Evolutionary conservation across 2,113 vertebrate species (phyloP), one percentile per base, ranked within the genome.

Genomic region (Stegastes partitus): DNA sequence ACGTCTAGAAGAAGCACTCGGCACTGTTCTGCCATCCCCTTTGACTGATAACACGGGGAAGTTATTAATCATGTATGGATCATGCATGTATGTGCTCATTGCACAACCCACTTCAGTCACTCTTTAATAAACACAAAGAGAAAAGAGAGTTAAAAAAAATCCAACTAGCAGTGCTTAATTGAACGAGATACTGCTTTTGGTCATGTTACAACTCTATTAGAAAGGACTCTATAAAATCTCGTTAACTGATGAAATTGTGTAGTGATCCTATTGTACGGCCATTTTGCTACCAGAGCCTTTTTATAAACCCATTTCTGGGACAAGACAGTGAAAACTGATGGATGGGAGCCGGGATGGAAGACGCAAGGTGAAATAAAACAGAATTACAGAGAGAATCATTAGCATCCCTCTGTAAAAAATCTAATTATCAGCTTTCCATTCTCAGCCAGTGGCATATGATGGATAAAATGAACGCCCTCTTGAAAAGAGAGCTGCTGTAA

Each of bases 341-440:
- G 74, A 85, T 73, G 55, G 67, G 34, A 55, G 71, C 54, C 49
- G 3, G 54, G 69, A 65, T 19, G 61, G 57, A 76, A 15, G 23
- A 76, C 16, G 54, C 77, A 80, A 82, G 57, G 79, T 84, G 79
- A 75, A 79, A 81, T 67, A 50, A 87, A 85, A 87, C 81, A 65
- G 77, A 85, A 87, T 83, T 85, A 87, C 58, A 56, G 45, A n/a
- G 63, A 50, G 63, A 82, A 88, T 90, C 55, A 66, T 90, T 88
- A 92, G 87, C 77, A 80, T 87, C 72, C 77, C 76, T 79, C 82
- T 79, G 78, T 79, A 80, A 90, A 80, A 90, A 90, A 92, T 91
- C 75, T 87, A 92, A 93, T 93, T 83, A 92, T 88, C 79, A 72
- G 71, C 79, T 81, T 91, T 80, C 83, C 86, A 77, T 67, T 91